Evolutionary conservation across 1,140 invertebrate genomes (phyloP), one percentile per base, ranked within the genome.

Genomic region (Pseudomyrmex gracilis): DNA sequence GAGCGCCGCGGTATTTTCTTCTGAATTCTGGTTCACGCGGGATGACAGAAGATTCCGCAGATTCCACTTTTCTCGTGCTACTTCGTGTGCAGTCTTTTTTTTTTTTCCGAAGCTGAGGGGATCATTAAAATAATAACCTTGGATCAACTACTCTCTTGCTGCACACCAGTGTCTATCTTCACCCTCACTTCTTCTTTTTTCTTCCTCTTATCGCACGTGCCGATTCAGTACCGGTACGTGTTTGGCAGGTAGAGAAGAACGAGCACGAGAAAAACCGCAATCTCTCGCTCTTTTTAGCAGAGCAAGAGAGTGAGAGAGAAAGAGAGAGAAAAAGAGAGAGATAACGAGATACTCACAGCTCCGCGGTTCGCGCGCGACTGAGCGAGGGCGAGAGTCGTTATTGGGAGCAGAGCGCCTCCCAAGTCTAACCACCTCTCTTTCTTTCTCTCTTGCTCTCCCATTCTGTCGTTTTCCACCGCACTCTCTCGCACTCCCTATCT

Each of bases 331-430:
- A 34, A 5, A 34, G 34, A 34, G 34, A 34, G 22, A 68, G 70
- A 85, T 68, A 61, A 49, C 53, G 63, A 85, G 87, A 90, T 92
- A 82, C 87, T 91, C 92, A 82, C 92, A 85, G 86, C 86, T 90
- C 90, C 88, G 90, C 90, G 90, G 92, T 89, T 92, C 87, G 91
- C 91, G 92, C 90, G 92, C 92, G 90, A 93, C 92, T 93, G 91
- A 90, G 78, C 87, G 88, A 89, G 88, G 88, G 88, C 82, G 88
- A 89, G 87, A 89, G 87, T 89, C 88, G 87, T 89, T 89, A 89
- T 89, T 89, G 87, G 76, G 85, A 89, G 88, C 88, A 89, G 85
- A 89, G 85, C 85, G 88, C 67, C 87, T 78, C n/a, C n/a, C 76
- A 73, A 80, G 67, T 83, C 77, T 82, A 53, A 71, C 51, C 86